Evolutionary conservation across 2,113 vertebrate species (phyloP), one percentile per base, ranked within the genome.

Genomic region (Chloropsis hardwickii): DNA sequence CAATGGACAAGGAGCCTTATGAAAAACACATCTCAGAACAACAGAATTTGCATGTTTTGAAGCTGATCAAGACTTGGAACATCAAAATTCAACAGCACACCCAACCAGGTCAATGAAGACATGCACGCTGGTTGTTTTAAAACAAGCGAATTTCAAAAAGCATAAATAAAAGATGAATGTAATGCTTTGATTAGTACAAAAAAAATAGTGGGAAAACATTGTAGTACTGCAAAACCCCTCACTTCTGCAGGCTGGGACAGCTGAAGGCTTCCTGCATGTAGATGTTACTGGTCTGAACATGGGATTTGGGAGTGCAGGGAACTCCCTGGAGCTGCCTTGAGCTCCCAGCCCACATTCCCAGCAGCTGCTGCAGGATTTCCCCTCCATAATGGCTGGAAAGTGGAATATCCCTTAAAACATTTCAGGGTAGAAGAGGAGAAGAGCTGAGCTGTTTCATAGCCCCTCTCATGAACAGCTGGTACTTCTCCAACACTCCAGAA

Each of bases 131-230:
- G 54, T n/a, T 88, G 86, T 35, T 90, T 53, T 19, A 56, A 88
- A 95, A 40, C 45, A 85, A 74, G 28, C 2, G 2, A 12, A 74
- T 61, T 69, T 9, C 24, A 37, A 83, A 80, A 65, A 61, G 56
- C 57, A 58, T 65, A 64, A 90, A 81, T 72, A 90, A 69, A 91
- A 95, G 78, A 89, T n/a, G 7, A 77, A 77, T 9, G 48, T 2
- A 40, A 77, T 14, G 65, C 61, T 84, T 70, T 48, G 51, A 84
- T 77, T 22, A 69, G 40, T 23, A 45, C 6, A 58, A 62, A 37
- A 61, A 37, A 45, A 37, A 39, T 0, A 27, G 31, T 20, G 17
- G 50, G 1, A 45, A 81, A 61, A 35, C 12, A 33, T 0, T 25
- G 42, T 11, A 42, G 54, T 4, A 3, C 11, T 19, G n/a, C 3